Percentiles rank a stretch among this genome's conserved stretches.
Conservation (phyloP, 2,113 vertebrate species). For the Brachyhypopomus occidentalis region DNA sequence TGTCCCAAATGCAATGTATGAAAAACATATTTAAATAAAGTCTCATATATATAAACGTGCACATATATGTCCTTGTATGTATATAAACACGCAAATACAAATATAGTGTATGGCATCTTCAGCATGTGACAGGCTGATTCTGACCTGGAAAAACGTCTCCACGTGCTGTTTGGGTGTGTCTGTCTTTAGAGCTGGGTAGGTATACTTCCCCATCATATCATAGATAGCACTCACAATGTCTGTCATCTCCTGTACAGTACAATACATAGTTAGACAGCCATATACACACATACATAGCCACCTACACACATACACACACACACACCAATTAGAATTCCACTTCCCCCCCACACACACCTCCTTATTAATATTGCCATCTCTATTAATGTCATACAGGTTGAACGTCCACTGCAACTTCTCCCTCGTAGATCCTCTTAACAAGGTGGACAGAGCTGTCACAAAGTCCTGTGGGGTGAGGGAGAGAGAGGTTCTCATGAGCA, state of each 20-base stretch:
- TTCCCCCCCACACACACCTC: constrained; percentile 73
- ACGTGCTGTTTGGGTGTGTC: constrained; percentile 93
- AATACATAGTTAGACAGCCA: constrained; percentile 1
- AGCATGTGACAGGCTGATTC: not conserved
- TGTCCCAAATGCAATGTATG: not conserved
- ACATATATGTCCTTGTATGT: constrained; percentile 22
- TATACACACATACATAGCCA: not conserved
- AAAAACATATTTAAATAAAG: not conserved
- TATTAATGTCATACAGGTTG: constrained; percentile 96
- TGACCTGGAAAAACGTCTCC: constrained; percentile 95
- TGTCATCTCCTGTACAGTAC: constrained; percentile 87
- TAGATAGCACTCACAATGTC: constrained; percentile 97
- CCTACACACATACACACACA: constrained; percentile 5
- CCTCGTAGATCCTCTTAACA: constrained; percentile 87
- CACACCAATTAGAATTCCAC: not conserved
- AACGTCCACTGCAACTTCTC: constrained; percentile 98
- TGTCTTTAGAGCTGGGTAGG: constrained; percentile 89
- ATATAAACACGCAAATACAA: too few species aligned
- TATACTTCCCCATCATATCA: constrained; percentile 98
- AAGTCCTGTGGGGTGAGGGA: constrained; percentile 81
- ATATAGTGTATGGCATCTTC: not conserved
- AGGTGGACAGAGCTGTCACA: constrained; percentile 89
- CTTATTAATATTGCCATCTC: constrained; percentile 95
- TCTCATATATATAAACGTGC: not conserved
- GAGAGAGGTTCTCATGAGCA: not conserved